Evolutionary conservation across 2,797 vertebrate genomes (phyloP).

Genomic region (Acestrorhynchus altus): DNA sequence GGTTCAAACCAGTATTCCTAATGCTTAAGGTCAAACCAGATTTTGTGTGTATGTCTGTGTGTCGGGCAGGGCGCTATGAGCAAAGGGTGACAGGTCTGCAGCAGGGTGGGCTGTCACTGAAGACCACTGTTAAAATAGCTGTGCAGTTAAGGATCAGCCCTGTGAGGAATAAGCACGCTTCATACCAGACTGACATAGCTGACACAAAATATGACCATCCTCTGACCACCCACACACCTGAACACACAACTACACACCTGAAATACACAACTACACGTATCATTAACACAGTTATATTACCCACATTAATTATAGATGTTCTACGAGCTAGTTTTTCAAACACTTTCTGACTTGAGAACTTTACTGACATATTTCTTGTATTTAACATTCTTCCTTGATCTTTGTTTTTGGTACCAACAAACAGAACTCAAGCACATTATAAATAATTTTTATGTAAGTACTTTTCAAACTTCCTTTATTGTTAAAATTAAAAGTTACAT

Average conservation of each 20-base stretch:
- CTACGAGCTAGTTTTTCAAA: too few relatives aligned
- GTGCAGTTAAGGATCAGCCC: constrained; percentile 37
- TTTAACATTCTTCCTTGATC: too few relatives aligned
- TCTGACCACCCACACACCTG: constrained; percentile 22
- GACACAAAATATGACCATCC: constrained; percentile 22
- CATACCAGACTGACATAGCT: constrained; percentile 30
- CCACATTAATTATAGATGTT: too few relatives aligned
- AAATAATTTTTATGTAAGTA: too few relatives aligned
- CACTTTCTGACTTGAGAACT: too few relatives aligned
- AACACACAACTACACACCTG: not conserved
- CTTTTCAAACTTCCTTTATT: too few relatives aligned
- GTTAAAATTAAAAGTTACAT: too few relatives aligned
- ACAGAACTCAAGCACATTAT: too few relatives aligned
- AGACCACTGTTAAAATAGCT: constrained; percentile 45
- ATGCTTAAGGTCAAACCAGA: not conserved
- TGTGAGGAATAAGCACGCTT: constrained; percentile 15
- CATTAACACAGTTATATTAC: not conserved
- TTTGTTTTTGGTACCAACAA: too few relatives aligned
- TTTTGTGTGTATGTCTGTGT: not conserved
- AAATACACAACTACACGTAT: not conserved
- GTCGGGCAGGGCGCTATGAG: not conserved
- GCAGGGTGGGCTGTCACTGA: constrained; percentile 26
- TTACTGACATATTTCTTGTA: too few relatives aligned
- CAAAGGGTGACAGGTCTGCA: constrained; percentile 41
- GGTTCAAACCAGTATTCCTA: too few relatives aligned